Base-by-base conservation (phyloP, 1,140 invertebrate genomes). In the Leptinotarsa lineolata region DNA sequence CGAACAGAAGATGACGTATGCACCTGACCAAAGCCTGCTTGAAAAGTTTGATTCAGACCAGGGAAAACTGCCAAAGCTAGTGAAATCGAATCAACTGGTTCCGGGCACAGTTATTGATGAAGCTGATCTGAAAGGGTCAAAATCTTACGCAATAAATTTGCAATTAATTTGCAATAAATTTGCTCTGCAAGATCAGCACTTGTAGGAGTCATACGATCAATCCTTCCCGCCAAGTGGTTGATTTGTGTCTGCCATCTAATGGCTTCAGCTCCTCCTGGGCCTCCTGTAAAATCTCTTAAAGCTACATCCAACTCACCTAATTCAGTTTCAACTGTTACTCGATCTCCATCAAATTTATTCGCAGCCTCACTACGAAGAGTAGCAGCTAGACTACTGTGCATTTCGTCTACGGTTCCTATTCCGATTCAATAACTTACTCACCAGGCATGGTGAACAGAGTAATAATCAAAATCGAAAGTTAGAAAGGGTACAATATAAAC, bases 101-200 rank as follows among this genome's bases (percentile, higher is more conserved):
- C 46, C 46, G 1, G 46, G n/a, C 13, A 13, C 46, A 54, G 1
- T 54, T 54, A 12, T 54, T 54, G 46, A n/a, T 54, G 46, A 54
- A 54, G 46, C 15, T 54, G 46, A n/a, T 54, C 46, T 54, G 46
- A n/a, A 54, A 54, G 46, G n/a, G 46, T 54, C 46, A 54, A 54
- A 54, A 54, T 54, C 46, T 11, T n/a, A 54, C 8, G 0, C 46
- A 54, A 54, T 54, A 48, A 48, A 48, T 11, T n/a, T 48, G 15
- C 45, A n/a, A n/a, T n/a, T n/a, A n/a, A n/a, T n/a, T n/a, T n/a
- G 0, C 46, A 54, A 54, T 54, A 48, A 48, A 48, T 11, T n/a
- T 48, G 15, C n/a, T n/a, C 24, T n/a, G n/a, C 46, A 48, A 48
- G 13, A 13, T 48, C 15, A 48, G 12, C 15, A 4, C 46, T 11